Conservation (phyloP, 2,888 invertebrate species). For the Pasiphila rectangulata region DNA sequence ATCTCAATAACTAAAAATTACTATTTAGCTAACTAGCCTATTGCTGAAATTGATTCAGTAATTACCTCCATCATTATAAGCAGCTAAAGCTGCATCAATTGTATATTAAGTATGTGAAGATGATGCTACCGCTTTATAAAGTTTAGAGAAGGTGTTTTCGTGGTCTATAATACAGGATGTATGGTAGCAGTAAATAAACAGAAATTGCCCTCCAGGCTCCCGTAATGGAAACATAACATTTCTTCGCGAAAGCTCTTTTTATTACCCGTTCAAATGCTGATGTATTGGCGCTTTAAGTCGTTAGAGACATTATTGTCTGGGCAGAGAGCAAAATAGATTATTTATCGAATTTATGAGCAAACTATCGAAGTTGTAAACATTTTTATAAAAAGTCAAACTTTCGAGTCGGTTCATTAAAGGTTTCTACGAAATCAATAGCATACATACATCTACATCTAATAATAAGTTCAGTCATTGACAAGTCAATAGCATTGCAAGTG, state of each 20-base stretch:
- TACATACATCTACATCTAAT: no score
- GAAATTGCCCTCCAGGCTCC: constrained; percentile 21
- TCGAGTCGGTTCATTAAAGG: no score
- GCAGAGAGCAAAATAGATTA: not conserved
- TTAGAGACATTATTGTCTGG: not conserved
- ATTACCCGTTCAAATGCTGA: constrained; percentile 3
- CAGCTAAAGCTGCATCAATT: constrained; percentile 10
- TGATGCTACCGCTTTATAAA: no score
- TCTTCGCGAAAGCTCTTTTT: constrained; percentile 10
- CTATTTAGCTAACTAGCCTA: no score
- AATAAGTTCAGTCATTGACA: no score
- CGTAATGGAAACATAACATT: constrained; percentile 15
- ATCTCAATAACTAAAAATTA: no score
- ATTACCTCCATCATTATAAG: constrained; percentile 10
- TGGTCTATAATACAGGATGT: not conserved
- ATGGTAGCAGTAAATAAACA: constrained; percentile 16
- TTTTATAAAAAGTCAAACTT: no score
- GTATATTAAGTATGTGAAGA: not conserved
- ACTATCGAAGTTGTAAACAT: no score
- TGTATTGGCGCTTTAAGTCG: constrained; percentile 2
- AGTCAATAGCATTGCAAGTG: no score
- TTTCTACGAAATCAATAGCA: no score
- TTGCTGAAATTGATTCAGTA: not conserved
- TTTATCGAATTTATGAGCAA: not conserved
- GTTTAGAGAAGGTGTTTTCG: not conserved